Percentiles rank a stretch among this genome's conserved stretches.
phyloP scores from a whole-genome alignment of 2,888 invertebrate genomes.

The Papilio protenor region DNA sequence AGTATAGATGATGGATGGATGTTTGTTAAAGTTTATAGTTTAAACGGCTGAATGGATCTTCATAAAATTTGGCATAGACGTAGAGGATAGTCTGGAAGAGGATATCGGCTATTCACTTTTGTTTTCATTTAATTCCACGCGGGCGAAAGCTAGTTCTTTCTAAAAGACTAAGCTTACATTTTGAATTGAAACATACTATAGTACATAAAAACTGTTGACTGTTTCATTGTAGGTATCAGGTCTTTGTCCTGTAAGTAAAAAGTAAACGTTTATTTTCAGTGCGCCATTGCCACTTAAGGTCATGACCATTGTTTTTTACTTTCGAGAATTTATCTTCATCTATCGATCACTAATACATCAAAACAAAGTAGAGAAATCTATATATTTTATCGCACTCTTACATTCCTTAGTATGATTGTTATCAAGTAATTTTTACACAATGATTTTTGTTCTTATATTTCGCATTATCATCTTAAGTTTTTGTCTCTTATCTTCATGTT shows the following conservation, averaged over 20 bases:
- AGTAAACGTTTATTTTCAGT: not conserved
- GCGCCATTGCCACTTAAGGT: not conserved
- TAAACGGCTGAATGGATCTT: too few species aligned
- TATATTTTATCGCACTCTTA: constrained; percentile 16
- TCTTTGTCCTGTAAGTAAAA: constrained; percentile 7
- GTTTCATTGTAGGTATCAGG: not conserved
- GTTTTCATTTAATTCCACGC: too few species aligned
- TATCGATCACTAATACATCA: constrained; percentile 11
- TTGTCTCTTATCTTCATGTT: not conserved
- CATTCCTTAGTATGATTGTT: not conserved
- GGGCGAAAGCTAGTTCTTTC: too few species aligned
- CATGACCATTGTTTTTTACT: constrained; percentile 1
- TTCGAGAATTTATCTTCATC: constrained; percentile 3
- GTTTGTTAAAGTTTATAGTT: too few species aligned
- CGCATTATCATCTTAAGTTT: too few species aligned
- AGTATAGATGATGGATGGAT: too few species aligned
- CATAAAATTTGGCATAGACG: too few species aligned
- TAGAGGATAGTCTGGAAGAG: too few species aligned
- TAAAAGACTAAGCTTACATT: not conserved
- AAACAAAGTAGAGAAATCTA: constrained; percentile 10
- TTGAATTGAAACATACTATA: not conserved
- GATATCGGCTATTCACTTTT: too few species aligned
- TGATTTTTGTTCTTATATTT: constrained; percentile 1
- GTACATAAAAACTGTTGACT: not conserved
- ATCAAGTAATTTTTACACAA: constrained; percentile 28